Evolutionary conservation across 2,888 invertebrate species (phyloP).

Genomic region (Spilarctia lutea): DNA sequence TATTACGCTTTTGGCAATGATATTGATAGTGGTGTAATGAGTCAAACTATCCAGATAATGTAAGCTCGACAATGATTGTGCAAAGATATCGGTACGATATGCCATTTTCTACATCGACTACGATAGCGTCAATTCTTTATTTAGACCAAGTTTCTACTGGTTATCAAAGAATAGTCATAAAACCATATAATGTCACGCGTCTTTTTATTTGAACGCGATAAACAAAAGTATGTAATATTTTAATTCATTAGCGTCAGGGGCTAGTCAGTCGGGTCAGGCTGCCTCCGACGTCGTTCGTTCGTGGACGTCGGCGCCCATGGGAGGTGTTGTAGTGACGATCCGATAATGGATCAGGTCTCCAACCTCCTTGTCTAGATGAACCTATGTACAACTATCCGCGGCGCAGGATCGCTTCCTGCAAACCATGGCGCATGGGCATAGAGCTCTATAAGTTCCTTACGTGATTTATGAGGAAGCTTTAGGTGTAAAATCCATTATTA

Average conservation of each 20-base stretch:
- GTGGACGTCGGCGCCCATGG: too few relatives aligned
- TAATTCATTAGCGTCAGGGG: too few relatives aligned
- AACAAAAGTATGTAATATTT: not conserved
- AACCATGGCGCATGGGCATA: too few relatives aligned
- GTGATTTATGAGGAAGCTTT: not conserved
- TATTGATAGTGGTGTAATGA: not conserved
- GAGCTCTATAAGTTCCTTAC: too few relatives aligned
- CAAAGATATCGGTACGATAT: not conserved
- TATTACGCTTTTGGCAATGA: constrained; percentile 24
- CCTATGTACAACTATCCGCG: too few relatives aligned
- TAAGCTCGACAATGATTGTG: not conserved
- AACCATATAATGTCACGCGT: not conserved
- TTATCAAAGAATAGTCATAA: not conserved
- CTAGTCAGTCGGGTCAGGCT: too few relatives aligned
- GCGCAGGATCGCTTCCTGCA: too few relatives aligned
- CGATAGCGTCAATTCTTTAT: not conserved
- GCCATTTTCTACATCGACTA: not conserved
- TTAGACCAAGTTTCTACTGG: not conserved
- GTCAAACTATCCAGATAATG: not conserved
- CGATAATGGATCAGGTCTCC: too few relatives aligned
- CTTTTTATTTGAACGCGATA: not conserved
- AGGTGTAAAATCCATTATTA: not conserved
- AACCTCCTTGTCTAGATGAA: too few relatives aligned
- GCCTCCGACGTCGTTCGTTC: too few relatives aligned
- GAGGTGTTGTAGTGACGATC: too few relatives aligned